Evolutionary conservation across 2,113 vertebrate species (phyloP).

Genomic region (Helogale parvula): DNA sequence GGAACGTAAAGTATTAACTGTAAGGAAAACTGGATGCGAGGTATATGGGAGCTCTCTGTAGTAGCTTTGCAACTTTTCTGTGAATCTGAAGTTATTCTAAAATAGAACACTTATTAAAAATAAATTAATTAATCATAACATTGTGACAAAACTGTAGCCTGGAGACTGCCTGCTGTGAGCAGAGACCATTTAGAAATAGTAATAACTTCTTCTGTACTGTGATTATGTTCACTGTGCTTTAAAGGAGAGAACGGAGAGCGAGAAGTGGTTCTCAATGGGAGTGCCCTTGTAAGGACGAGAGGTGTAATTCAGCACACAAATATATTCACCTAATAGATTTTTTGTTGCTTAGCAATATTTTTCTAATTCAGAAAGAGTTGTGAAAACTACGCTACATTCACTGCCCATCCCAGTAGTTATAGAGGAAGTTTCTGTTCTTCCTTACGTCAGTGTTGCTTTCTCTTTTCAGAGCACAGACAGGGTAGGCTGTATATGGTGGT

Average conservation of each 20-base stretch:
- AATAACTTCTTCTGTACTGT: slow-evolving; percentile 84
- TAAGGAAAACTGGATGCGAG: not conserved
- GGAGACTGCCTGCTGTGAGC: slow-evolving; percentile 81
- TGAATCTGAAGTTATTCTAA: slow-evolving; percentile 14
- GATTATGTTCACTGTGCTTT: slow-evolving; percentile 84
- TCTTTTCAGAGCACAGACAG: not conserved
- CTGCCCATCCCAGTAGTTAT: slow-evolving; percentile 8
- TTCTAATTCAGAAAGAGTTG: slow-evolving; percentile 72
- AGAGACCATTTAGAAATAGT: slow-evolving; percentile 83
- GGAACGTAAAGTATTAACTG: not conserved
- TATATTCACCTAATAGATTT: slow-evolving; percentile 75
- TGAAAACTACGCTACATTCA: slow-evolving; percentile 67
- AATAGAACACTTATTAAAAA: slow-evolving; percentile 32
- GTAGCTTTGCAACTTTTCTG: not conserved
- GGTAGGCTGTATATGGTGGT: not conserved
- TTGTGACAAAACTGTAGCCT: slow-evolving; percentile 80
- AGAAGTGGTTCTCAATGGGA: slow-evolving; percentile 79
- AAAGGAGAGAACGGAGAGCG: slow-evolving; percentile 77
- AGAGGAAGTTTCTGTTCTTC: slow-evolving; percentile 52
- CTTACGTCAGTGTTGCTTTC: not conserved
- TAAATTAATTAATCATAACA: slow-evolving; percentile 80
- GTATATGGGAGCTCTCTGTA: not conserved
- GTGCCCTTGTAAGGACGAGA: slow-evolving; percentile 83
- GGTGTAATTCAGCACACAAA: slow-evolving; percentile 74
- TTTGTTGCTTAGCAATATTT: slow-evolving; percentile 65